phyloP scores from a whole-genome alignment of 2,797 vertebrate species.

The Sebastes variabilis region DNA sequence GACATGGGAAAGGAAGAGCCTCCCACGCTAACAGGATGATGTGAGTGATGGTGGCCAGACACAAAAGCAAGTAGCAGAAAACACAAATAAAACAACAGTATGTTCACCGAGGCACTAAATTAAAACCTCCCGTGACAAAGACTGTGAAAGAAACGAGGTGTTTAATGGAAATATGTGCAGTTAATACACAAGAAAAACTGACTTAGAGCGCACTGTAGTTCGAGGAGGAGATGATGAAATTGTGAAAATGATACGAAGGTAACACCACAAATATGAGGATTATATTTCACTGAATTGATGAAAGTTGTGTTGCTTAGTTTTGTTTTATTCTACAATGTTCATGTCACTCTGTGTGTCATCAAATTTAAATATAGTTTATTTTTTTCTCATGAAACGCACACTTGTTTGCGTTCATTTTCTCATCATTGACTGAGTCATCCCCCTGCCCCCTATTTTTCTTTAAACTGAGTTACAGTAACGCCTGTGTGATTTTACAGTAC shows the following conservation, averaged over 20 bases:
- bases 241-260: background rate
- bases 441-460: background rate
- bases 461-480: slow-evolving; percentile 39
- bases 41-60: slow-evolving; percentile 79
- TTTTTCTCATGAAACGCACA: slow-evolving; percentile 8
- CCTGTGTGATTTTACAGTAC: slow-evolving; percentile 4
- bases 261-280: background rate
- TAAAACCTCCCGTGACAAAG: background rate
- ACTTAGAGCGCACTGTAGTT: background rate
- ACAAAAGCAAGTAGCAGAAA: slow-evolving; percentile 72
- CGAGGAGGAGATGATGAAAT: background rate
- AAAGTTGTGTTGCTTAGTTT: background rate
- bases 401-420: slow-evolving; percentile 23
- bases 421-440: slow-evolving; percentile 41
- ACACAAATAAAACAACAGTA: slow-evolving; percentile 66
- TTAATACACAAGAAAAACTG: background rate
- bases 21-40: slow-evolving; percentile 88
- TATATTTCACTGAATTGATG: background rate
- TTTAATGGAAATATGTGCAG: background rate
- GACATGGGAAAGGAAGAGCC: slow-evolving; percentile 85
- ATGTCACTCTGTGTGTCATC: slow-evolving; percentile 1
- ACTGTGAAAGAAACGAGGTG: background rate
- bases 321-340: background rate
- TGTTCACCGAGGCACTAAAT: background rate
- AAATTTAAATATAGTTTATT: slow-evolving; percentile 32